Conservation (phyloP, 2,113 vertebrate species). For the Emydocephalus ijimae region DNA sequence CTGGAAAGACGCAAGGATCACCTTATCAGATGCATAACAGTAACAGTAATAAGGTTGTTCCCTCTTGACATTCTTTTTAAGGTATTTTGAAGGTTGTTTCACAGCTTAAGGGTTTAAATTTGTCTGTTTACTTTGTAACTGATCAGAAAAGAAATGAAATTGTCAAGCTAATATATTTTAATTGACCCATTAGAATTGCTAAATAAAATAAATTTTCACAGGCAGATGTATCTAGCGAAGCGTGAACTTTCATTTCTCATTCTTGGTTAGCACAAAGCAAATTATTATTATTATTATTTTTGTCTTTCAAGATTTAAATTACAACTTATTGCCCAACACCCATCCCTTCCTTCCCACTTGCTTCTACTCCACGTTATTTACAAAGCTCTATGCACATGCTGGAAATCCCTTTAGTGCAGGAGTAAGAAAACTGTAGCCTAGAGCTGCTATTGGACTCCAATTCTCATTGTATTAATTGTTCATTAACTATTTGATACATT, state of each 20-base stretch:
- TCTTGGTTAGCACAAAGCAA: constrained; percentile 67
- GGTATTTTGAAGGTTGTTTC: constrained; percentile 8
- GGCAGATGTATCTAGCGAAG: constrained; percentile 69
- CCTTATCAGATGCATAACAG: background rate
- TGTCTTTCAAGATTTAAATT: constrained; percentile 26
- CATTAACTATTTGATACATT: background rate
- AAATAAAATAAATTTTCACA: constrained; percentile 76
- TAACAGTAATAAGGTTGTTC: background rate
- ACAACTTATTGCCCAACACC: background rate
- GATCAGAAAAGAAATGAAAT: constrained; percentile 72
- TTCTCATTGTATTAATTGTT: background rate
- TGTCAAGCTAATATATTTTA: constrained; percentile 82
- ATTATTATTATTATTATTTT: constrained; percentile 25
- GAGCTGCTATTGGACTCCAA: background rate
- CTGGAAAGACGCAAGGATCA: no score
- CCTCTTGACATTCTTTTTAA: background rate
- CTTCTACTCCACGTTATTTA: background rate
- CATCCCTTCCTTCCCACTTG: background rate
- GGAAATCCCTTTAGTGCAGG: background rate
- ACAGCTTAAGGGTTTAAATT: background rate
- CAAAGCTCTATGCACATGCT: background rate
- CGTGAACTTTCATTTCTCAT: constrained; percentile 75
- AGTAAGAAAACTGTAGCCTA: background rate
- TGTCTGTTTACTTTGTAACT: constrained; percentile 22
- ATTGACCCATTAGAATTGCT: constrained; percentile 75